A percentile compares a stretch with the other conserved stretches of the same genome.
These are phyloP conservation scores for Tamias sibiricus DNA, from an alignment of 2,113 vertebrate genomes.

Conservation along the genomic window DNA sequence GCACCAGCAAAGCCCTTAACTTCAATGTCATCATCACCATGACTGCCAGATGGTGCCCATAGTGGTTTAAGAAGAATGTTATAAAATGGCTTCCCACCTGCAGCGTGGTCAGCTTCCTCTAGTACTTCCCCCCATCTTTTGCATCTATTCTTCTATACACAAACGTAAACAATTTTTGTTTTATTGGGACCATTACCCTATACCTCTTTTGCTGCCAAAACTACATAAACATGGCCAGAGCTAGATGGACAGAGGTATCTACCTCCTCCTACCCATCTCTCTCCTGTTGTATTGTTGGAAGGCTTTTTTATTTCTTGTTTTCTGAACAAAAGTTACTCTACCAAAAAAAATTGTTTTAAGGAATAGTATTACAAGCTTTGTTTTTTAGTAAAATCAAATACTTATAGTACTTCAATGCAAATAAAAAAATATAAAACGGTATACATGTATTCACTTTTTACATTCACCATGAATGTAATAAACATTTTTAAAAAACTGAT, in stretches of 20 bases:
- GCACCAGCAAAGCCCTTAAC: neutral
- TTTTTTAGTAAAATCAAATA: neutral
- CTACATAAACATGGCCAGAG: neutral
- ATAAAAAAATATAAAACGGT: neutral
- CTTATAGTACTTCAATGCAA: neutral
- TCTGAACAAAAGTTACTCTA: neutral
- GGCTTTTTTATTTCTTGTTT: neutral
- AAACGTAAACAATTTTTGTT: too few relatives aligned
- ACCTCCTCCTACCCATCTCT: neutral
- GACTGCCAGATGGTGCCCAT: conserved; percentile 40
- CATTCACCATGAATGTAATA: neutral
- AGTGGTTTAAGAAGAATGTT: neutral
- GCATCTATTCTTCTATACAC: neutral
- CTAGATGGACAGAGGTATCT: neutral
- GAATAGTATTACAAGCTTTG: neutral
- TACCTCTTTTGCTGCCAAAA: neutral
- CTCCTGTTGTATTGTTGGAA: neutral
- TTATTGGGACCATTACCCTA: neutral
- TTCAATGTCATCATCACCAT: neutral
- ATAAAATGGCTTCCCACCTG: conserved; percentile 40
- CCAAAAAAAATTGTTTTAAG: neutral
- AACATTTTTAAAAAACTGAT: neutral
- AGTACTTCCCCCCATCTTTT: neutral
- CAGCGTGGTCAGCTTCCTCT: neutral
- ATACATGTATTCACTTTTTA: neutral